These are phyloP conservation scores for Paramormyrops kingsleyae DNA, from an alignment of 2,113 vertebrate genomes.

Conservation along the genomic window DNA sequence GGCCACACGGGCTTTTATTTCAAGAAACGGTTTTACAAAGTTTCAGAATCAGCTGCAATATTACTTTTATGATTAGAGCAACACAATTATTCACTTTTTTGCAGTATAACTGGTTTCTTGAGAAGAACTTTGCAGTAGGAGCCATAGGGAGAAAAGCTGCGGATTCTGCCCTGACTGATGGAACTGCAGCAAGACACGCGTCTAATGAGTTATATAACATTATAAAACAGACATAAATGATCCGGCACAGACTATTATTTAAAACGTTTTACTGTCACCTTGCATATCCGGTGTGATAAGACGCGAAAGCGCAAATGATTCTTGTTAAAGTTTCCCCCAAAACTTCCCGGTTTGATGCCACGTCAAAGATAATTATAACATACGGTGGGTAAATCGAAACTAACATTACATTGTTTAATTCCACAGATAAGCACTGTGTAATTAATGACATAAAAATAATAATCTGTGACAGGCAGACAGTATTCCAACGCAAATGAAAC, in stretches of 20 bases:
- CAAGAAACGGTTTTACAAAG: not conserved
- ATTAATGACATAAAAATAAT: not conserved
- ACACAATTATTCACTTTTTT: not conserved
- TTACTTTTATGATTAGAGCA: not conserved
- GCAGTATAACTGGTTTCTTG: not conserved
- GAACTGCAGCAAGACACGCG: not conserved
- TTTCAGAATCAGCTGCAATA: not conserved
- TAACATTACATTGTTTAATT: not conserved
- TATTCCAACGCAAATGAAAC: not conserved
- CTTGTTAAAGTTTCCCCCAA: not conserved
- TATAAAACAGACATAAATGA: not conserved
- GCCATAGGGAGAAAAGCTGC: not conserved
- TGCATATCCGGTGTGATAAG: not conserved
- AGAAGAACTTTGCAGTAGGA: not conserved
- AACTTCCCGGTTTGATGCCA: conserved; percentile 46
- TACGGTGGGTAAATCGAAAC: conserved; percentile 35
- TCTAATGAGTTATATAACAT: not conserved
- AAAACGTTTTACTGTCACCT: not conserved
- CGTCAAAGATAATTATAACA: conserved; percentile 49
- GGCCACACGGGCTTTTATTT: not conserved
- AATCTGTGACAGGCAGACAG: not conserved
- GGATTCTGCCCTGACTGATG: not conserved
- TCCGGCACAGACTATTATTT: not conserved
- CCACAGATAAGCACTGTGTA: not conserved
- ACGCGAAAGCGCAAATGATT: not conserved